Evolutionary conservation across 2,888 invertebrate species (phyloP), one percentile per base, ranked within the genome.

Genomic region (Apamea anceps): DNA sequence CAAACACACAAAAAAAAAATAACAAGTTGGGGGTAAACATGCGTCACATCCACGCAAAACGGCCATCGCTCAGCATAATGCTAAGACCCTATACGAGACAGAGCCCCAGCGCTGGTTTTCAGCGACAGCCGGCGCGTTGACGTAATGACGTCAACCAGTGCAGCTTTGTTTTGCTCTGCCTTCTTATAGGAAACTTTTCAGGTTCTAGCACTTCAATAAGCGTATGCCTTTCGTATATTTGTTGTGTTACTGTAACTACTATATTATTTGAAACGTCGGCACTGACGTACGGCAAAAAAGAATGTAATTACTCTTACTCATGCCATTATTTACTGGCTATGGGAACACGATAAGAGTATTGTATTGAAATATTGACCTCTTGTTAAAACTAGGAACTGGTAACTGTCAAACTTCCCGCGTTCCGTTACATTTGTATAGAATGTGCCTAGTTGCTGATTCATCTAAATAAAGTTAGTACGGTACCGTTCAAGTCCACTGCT

Each of bases 341-440:
- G 54, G 4, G 48, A 75, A 32, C 28, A 5, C 10, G 12, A 21
- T 42, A 54, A 57, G 37, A 8, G 18, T 42, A 75, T 68, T 68
- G 67, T 62, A 54, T 73, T 80, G 45, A 68, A 62, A 18, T 68
- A 51, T 81, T 82, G 70, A 76, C 76, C 76, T 60, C 51, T 71
- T 32, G 15, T 75, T 63, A 65, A 65, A 28, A 65, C 21, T 81
- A 57, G 51, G 42, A 81, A 71, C 62, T 54, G n/a, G 25, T 37
- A 70, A 66, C 70, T 75, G 70, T 71, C 62, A 74, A 81, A 75
- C 25, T 70, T 81, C 25, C 48, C 48, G 48, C n/a, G 42, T 78
- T 8, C 82, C 81, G 70, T 75, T 81, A 81, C 5, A 13, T 70
- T 75, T 51, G 57, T 75, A 65, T 65, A n/a, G 63, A 81, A 63